Conservation (phyloP, 2,888 invertebrate species). For the Plebejus argus region DNA sequence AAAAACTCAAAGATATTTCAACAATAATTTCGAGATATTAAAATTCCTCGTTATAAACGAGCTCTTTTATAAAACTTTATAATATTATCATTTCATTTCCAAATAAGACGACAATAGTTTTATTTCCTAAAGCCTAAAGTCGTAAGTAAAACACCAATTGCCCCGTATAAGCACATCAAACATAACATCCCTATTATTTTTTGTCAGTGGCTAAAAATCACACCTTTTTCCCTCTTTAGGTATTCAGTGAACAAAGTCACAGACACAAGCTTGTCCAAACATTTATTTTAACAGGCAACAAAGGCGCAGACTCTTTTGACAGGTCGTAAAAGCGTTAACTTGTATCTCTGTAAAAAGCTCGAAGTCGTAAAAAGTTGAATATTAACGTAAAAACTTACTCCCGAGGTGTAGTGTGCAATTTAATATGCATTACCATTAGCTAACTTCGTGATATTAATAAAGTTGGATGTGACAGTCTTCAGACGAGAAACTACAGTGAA, state of each 20-base stretch:
- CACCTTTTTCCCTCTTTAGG: not conserved
- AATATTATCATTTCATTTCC: no score
- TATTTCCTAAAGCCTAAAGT: no score
- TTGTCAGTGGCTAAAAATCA: not conserved
- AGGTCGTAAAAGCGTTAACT: constrained; percentile 19
- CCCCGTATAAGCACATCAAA: no score
- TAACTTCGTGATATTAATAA: constrained; percentile 1
- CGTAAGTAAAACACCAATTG: no score
- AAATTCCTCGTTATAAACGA: no score
- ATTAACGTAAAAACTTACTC: not conserved
- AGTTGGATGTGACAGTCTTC: not conserved
- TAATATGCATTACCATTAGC: constrained; percentile 1
- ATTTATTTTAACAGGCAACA: not conserved
- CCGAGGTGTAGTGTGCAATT: not conserved
- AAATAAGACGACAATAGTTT: no score
- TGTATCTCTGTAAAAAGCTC: constrained; percentile 15
- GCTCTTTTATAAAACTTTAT: no score
- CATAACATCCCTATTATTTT: not conserved
- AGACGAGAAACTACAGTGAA: not conserved
- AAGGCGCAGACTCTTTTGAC: constrained; percentile 10
- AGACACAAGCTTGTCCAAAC: not conserved
- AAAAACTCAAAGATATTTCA: no score
- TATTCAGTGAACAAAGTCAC: not conserved
- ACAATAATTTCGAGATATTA: no score
- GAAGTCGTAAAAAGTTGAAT: constrained; percentile 12